A percentile compares a stretch with the other conserved stretches of the same genome.
Conservation (phyloP, 2,113 vertebrate genomes). For the Rhinolophus ferrumequinum region DNA sequence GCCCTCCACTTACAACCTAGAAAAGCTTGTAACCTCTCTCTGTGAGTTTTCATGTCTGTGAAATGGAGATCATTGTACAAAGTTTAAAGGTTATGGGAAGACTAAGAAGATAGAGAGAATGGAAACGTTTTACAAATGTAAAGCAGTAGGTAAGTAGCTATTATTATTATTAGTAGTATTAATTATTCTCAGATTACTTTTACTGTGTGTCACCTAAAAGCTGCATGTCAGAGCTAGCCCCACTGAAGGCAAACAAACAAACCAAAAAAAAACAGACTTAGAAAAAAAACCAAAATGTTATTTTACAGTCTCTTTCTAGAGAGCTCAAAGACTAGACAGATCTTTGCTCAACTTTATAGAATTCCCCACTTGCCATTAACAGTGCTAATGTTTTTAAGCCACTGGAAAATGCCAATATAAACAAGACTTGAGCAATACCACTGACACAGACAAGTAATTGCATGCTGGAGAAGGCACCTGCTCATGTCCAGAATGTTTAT, state of each 20-base stretch:
- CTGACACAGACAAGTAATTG: neutral
- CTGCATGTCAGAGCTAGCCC: neutral
- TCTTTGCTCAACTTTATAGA: neutral
- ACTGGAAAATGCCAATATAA: constrained; percentile 1
- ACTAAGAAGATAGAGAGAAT: neutral
- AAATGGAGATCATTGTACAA: neutral
- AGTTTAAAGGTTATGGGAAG: neutral
- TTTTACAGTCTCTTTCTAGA: neutral
- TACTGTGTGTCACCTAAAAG: neutral
- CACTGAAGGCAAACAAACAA: neutral
- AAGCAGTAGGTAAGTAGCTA: neutral
- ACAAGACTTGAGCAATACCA: neutral
- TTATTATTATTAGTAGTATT: neutral
- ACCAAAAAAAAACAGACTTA: neutral
- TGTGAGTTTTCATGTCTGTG: neutral
- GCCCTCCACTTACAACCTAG: neutral
- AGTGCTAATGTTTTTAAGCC: neutral
- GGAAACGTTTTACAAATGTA: neutral
- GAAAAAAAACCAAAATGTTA: neutral
- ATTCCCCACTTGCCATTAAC: neutral
- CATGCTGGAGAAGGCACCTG: neutral
- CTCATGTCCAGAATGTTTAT: neutral
- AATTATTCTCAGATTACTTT: neutral
- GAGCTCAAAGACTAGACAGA: neutral
- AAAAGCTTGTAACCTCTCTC: neutral